Evolutionary conservation across 2,888 invertebrate species (phyloP).

Genomic region (Sphaerophoria rueppellii): DNA sequence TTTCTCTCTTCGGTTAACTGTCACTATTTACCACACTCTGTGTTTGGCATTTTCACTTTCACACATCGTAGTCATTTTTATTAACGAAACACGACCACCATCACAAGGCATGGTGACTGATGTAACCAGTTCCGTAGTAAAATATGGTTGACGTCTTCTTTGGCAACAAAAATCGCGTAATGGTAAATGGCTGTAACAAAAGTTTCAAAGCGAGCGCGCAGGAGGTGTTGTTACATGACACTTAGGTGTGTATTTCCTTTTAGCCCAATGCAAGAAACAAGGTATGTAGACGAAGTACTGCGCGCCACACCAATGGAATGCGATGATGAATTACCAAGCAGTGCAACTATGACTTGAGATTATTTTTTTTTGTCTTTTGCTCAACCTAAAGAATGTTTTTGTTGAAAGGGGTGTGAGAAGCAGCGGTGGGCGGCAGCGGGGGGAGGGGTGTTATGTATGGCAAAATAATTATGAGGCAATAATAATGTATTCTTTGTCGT

Average conservation of each 20-base stretch:
- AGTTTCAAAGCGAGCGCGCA: slow-evolving; percentile 31
- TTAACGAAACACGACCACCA: slow-evolving; percentile 17
- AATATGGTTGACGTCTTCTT: slow-evolving; percentile 44
- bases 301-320: slow-evolving; percentile 9
- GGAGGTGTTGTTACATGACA: slow-evolving; percentile 48
- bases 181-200: slow-evolving; percentile 24
- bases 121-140: slow-evolving; percentile 42
- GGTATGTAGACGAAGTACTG: no score
- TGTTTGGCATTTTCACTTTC: slow-evolving; percentile 54
- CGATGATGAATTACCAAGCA: slow-evolving; percentile 45
- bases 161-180: slow-evolving; percentile 26
- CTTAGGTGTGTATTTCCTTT: slow-evolving; percentile 51
- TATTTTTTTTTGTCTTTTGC: slow-evolving; percentile 12
- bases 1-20: slow-evolving; percentile 8
- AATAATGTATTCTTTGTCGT: slow-evolving; percentile 26
- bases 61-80: slow-evolving; percentile 38
- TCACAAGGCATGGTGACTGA: slow-evolving; percentile 18
- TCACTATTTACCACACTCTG: slow-evolving; percentile 35
- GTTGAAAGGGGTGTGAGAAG: background rate
- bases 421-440: background rate
- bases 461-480: slow-evolving; percentile 6
- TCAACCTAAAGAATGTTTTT: slow-evolving; percentile 15
- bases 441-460: background rate
- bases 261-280: slow-evolving; percentile 4
- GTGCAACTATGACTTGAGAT: slow-evolving; percentile 20